A percentile compares a stretch with the other conserved stretches of the same genome.
Conservation (phyloP, 23 tunicate species). For the Corella eumyota region DNA sequence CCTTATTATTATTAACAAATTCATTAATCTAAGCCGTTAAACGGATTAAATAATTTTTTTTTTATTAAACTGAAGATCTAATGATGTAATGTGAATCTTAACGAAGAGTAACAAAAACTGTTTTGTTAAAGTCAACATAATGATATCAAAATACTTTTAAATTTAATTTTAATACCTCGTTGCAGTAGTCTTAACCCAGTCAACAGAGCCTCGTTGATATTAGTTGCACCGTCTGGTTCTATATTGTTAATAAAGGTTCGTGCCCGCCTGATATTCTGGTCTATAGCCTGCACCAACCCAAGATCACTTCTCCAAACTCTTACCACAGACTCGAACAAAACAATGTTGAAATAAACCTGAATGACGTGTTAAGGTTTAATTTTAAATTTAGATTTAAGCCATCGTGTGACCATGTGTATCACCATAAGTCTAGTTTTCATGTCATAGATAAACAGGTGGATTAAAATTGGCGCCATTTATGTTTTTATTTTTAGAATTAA, state of each 20-base stretch:
- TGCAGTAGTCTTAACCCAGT: slow-evolving; percentile 23
- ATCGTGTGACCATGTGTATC: too few relatives aligned
- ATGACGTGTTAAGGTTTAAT: too few relatives aligned
- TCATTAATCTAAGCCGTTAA: too few relatives aligned
- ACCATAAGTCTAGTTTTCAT: too few relatives aligned
- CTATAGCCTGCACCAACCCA: slow-evolving; percentile 24
- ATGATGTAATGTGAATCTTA: too few relatives aligned
- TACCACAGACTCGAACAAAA: slow-evolving; percentile 28
- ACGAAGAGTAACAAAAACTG: background rate
- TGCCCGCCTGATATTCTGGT: slow-evolving; percentile 6
- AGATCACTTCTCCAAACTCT: slow-evolving; percentile 23
- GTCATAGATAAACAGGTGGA: too few relatives aligned
- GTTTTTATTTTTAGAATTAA: too few relatives aligned
- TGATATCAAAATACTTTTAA: background rate
- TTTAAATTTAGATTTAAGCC: too few relatives aligned
- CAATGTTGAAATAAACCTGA: slow-evolving; percentile 46
- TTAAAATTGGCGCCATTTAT: too few relatives aligned
- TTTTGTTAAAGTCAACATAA: background rate
- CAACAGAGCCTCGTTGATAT: slow-evolving; percentile 38
- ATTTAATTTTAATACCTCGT: slow-evolving; percentile 9
- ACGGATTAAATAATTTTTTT: too few relatives aligned
- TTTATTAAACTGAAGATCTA: too few relatives aligned
- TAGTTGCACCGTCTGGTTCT: slow-evolving; percentile 33
- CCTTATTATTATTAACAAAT: too few relatives aligned
- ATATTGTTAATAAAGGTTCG: slow-evolving; percentile 6